phyloP scores from a whole-genome alignment of 2,888 invertebrate genomes.

The Lochmaea crataegi region DNA sequence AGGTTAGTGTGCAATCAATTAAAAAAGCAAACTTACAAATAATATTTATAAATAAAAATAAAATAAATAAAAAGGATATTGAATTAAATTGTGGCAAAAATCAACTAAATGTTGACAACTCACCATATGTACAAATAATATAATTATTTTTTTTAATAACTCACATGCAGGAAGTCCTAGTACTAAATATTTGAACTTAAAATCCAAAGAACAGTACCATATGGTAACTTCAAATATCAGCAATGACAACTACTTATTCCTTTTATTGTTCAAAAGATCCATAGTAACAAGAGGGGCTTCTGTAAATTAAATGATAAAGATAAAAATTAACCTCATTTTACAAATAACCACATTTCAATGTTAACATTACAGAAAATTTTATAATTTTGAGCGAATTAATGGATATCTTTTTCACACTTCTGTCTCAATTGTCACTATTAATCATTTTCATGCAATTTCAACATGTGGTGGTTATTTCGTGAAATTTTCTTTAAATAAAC shows the following conservation, averaged over 20 bases:
- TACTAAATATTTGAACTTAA: conserved; percentile 3
- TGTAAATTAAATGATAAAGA: conserved; percentile 59
- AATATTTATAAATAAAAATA: neutral
- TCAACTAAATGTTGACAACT: neutral
- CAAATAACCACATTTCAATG: conserved; percentile 27
- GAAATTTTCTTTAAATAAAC: neutral
- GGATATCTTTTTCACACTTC: neutral
- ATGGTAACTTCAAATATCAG: conserved; percentile 44
- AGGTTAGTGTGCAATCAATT: neutral
- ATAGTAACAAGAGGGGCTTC: conserved; percentile 61
- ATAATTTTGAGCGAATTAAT: too few relatives aligned
- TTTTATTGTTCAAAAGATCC: conserved; percentile 55
- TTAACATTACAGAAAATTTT: conserved; percentile 42
- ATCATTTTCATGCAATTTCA: neutral
- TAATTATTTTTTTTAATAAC: neutral
- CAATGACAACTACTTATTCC: conserved; percentile 43
- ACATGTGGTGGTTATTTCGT: neutral
- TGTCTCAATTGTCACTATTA: too few relatives aligned
- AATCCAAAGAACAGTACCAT: conserved; percentile 28
- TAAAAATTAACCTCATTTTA: conserved; percentile 38
- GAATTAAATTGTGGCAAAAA: neutral
- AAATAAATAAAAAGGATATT: neutral
- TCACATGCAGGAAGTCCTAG: conserved; percentile 13
- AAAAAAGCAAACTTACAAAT: neutral
- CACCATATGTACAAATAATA: neutral